Conservation (phyloP, 2,113 vertebrate genomes). For the Mirounga angustirostris region DNA sequence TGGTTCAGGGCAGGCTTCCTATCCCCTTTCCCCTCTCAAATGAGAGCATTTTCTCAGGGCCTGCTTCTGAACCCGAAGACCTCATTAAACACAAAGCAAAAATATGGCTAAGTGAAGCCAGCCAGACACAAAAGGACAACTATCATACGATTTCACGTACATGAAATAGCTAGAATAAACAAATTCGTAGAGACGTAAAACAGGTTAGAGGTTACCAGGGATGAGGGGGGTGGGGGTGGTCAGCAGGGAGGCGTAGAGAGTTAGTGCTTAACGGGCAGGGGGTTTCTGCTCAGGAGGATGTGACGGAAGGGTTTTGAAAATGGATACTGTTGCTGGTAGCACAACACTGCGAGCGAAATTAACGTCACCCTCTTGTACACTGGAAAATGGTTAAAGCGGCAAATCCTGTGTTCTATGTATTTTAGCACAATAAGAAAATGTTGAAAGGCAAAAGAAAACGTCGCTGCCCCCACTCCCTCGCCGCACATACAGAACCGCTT, state of each 20-base stretch:
- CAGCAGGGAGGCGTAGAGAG: neutral
- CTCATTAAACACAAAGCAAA: conserved; percentile 48
- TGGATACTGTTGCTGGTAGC: neutral
- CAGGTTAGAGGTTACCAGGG: neutral
- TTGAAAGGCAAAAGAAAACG: neutral
- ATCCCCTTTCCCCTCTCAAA: neutral
- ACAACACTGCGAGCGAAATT: neutral
- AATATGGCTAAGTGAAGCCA: neutral
- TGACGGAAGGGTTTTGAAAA: neutral
- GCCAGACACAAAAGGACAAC: neutral
- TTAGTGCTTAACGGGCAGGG: neutral
- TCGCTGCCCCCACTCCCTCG: no score
- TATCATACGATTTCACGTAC: neutral
- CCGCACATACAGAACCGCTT: neutral
- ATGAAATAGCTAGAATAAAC: neutral
- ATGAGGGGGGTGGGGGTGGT: neutral
- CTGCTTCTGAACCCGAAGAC: neutral
- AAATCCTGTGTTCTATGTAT: neutral
- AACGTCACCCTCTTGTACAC: neutral
- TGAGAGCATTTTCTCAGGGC: neutral
- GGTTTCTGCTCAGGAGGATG: neutral
- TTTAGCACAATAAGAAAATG: neutral
- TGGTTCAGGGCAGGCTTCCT: neutral
- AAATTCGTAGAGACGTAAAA: neutral
- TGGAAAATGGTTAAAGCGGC: neutral